phyloP scores from a whole-genome alignment of 92 coral and sea anemone species.

The Epizoanthus rinbou region DNA sequence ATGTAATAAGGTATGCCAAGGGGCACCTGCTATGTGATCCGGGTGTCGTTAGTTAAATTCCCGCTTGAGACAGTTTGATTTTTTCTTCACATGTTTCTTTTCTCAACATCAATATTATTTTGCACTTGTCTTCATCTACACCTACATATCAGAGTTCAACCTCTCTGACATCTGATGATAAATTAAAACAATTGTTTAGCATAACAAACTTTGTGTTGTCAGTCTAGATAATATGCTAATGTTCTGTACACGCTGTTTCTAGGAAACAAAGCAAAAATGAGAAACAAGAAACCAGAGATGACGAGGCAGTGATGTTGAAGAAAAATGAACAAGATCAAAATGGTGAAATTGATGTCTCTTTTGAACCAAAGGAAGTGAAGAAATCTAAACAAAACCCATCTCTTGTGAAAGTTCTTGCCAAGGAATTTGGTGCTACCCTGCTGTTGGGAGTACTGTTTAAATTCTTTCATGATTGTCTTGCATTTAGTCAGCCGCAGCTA shows the following conservation, averaged over 20 bases:
- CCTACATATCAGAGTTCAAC: too few relatives aligned
- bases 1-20: too few relatives aligned
- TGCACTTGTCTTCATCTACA: too few relatives aligned
- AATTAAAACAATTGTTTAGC: too few relatives aligned
- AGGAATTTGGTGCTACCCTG: slow-evolving; percentile 47
- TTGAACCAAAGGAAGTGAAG: slow-evolving; percentile 20
- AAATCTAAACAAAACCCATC: slow-evolving; percentile 53
- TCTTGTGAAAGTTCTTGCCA: slow-evolving; percentile 49
- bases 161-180: too few relatives aligned
- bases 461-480: slow-evolving; percentile 57
- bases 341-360: slow-evolving; percentile 24
- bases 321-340: slow-evolving; percentile 14
- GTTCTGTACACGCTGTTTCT: background rate
- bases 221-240: background rate
- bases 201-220: too few relatives aligned
- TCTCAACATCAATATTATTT: too few relatives aligned
- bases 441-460: slow-evolving; percentile 57
- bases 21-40: too few relatives aligned
- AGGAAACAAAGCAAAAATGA: slow-evolving; percentile 34
- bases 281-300: slow-evolving; percentile 6
- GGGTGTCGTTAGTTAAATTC: too few relatives aligned
- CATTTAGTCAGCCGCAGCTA: slow-evolving; percentile 65
- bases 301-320: slow-evolving; percentile 16
- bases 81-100: too few relatives aligned
- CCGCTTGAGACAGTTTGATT: too few relatives aligned